Evolutionary conservation across 2,797 vertebrate genomes (phyloP).

Genomic region (Orientallactaga sibirica): DNA sequence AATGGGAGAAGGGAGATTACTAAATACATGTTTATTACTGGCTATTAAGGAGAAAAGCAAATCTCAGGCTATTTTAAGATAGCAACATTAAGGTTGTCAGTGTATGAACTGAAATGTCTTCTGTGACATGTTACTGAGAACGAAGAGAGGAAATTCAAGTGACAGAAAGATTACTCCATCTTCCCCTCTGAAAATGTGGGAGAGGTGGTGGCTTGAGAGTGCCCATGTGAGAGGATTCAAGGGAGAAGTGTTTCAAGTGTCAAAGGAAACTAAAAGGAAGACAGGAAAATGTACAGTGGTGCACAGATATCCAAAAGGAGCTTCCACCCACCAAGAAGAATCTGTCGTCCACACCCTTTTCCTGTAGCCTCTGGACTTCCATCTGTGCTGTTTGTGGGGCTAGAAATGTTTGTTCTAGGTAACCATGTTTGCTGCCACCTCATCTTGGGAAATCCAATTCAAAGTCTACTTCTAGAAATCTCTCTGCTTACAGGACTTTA

Average conservation of each 20-base stretch:
- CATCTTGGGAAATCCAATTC: not conserved
- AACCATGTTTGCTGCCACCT: not conserved
- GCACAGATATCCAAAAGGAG: conserved; percentile 3
- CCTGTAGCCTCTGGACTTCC: not conserved
- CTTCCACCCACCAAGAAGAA: not conserved
- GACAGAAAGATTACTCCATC: not conserved
- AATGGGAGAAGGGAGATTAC: not conserved
- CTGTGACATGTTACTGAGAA: conserved; percentile 35
- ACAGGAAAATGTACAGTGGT: not conserved
- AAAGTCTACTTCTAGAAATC: not conserved
- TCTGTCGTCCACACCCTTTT: not conserved
- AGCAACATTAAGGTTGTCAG: conserved; percentile 16
- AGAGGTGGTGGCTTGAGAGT: conserved; percentile 40
- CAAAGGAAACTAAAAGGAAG: conserved; percentile 60
- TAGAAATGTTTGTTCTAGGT: not conserved
- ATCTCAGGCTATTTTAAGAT: conserved; percentile 51
- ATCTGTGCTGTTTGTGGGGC: not conserved
- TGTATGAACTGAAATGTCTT: conserved; percentile 49
- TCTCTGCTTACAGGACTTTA: not conserved
- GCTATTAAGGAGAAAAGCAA: conserved; percentile 43
- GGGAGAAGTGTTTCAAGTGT: conserved; percentile 69
- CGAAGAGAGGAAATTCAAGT: conserved; percentile 59
- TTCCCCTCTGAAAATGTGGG: conserved; percentile 3
- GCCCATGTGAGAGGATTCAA: conserved; percentile 52
- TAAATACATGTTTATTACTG: conserved; percentile 39